Base-by-base conservation (phyloP, 2,113 vertebrate genomes). In the Panurus biarmicus region DNA sequence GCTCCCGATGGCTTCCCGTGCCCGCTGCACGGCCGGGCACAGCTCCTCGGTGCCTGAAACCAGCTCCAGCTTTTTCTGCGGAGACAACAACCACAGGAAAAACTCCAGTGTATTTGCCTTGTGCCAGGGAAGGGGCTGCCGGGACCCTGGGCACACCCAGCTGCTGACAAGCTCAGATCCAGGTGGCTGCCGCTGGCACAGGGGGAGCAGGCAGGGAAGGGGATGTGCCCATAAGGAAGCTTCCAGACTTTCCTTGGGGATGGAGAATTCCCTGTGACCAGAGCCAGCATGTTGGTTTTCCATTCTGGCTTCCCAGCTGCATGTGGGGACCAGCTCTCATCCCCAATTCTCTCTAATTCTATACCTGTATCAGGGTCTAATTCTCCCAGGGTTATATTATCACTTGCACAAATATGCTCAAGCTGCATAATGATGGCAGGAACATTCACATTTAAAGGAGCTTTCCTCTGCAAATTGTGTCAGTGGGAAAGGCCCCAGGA, bases 21-120 rank as follows among this genome's bases (percentile, higher is more conserved):
- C 58, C 19, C 28, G 66, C 60, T 64, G 87, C 61, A 96, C 95
- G 1, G 97, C 96, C 1, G 91, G 90, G 5, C 42, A 71, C 92
- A 98, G 87, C 3, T 95, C 80, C 3, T 72, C 60, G 6, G 48
- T 20, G 31, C 80, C 44, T 1, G 76, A 86, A 10, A 97, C 97
- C 58, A 82, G 44, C 36, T 93, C 84, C 72, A 98, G 78, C 56
- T 98, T 97, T 7, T 95, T 87, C 98, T 98, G 75, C 25, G 56
- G 66, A 66, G 50, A 61, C 36, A 69, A 78, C 24, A 84, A 70
- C 4, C 24, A 9, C 79, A 71, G 64, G n/a, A 19, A 35, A 57
- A 71, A 38, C 15, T 4, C 17, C 70, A 10, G 5, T 1, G 1
- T 3, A 1, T 76, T 61, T 48, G 28, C 45, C 35, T 38, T 14